phyloP scores from a whole-genome alignment of 2,113 vertebrate genomes.

The Tupaia tana region DNA sequence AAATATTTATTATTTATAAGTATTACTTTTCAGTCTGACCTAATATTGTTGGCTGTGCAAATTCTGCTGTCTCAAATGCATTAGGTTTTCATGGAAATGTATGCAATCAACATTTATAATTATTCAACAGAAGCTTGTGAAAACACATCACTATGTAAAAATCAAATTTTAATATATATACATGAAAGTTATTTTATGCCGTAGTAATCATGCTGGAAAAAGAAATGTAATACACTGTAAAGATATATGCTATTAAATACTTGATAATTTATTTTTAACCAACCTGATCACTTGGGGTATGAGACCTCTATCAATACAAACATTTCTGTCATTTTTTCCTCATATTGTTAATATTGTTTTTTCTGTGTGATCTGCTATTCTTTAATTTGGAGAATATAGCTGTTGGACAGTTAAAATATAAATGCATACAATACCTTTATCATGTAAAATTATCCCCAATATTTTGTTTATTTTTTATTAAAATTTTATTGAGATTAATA shows the following conservation, averaged over 20 bases:
- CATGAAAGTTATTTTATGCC: not conserved
- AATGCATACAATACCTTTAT: not conserved
- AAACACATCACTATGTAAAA: not conserved
- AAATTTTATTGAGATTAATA: not conserved
- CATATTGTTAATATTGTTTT: constrained; percentile 3
- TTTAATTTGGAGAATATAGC: not conserved
- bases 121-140: not conserved
- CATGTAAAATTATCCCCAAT: not conserved
- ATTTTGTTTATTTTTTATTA: constrained; percentile 5
- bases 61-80: not conserved
- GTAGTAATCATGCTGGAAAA: not conserved
- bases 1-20: constrained; percentile 18
- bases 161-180: constrained; percentile 2
- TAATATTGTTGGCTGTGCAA: not conserved
- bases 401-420: not conserved
- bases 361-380: not conserved
- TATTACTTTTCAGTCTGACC: not conserved
- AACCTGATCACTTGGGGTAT: not conserved
- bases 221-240: too few relatives aligned
- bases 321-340: not conserved
- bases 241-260: not conserved
- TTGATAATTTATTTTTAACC: not conserved
- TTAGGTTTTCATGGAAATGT: not conserved
- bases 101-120: not conserved
- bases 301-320: not conserved